A percentile compares a stretch with the other conserved stretches of the same genome.
These are phyloP conservation scores for Acomys russatus DNA, from an alignment of 2,797 vertebrate species.

Conservation along the genomic window DNA sequence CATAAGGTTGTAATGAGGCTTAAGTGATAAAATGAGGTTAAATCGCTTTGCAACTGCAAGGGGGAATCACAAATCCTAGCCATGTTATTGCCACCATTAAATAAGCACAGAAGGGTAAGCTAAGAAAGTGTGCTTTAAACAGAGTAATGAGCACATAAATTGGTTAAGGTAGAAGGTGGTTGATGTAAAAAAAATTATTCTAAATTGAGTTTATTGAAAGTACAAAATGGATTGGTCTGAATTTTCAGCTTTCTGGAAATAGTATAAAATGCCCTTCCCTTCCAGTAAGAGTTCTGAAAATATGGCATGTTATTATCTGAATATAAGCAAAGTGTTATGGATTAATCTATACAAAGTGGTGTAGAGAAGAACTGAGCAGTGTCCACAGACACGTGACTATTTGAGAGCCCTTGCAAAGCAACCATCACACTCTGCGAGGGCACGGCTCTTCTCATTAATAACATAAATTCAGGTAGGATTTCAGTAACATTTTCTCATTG, in stretches of 20 bases:
- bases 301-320: background rate
- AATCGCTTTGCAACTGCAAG: slow-evolving; percentile 35
- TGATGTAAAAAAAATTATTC: slow-evolving; percentile 33
- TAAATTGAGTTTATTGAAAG: slow-evolving; percentile 9
- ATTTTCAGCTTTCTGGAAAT: background rate
- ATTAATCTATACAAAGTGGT: background rate
- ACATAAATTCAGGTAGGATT: background rate
- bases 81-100: background rate
- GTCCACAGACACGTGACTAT: background rate
- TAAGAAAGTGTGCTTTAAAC: slow-evolving; percentile 10
- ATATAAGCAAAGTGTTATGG: background rate
- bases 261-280: background rate
- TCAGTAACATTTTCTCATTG: background rate
- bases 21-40: slow-evolving; percentile 70
- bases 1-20: slow-evolving; percentile 49
- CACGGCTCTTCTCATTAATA: background rate
- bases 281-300: background rate
- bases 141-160: slow-evolving; percentile 1
- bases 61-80: slow-evolving; percentile 43
- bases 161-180: background rate
- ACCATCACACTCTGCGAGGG: accelerated
- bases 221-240: background rate
- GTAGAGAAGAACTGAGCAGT: background rate
- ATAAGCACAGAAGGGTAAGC: background rate
- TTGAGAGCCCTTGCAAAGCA: background rate